Conservation (phyloP, 2,888 invertebrate species). For the Amiota communis region DNA sequence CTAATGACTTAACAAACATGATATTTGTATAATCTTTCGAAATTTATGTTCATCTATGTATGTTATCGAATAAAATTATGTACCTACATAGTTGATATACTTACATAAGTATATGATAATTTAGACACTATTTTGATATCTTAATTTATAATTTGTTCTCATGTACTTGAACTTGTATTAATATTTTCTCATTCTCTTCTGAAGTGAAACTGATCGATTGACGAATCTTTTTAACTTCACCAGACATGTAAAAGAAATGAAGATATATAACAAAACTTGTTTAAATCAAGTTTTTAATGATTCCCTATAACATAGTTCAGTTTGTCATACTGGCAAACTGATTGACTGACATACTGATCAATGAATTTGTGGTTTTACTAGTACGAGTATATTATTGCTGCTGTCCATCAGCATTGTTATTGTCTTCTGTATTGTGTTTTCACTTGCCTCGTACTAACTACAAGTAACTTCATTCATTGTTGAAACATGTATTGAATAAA, state of each 20-base stretch:
- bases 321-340: slow-evolving; percentile 2
- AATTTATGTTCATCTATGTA: too few relatives aligned
- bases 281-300: slow-evolving; percentile 53
- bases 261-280: slow-evolving; percentile 44
- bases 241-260: slow-evolving; percentile 21
- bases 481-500: slow-evolving; percentile 47
- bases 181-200: slow-evolving; percentile 47
- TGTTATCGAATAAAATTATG: too few relatives aligned
- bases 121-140: too few relatives aligned
- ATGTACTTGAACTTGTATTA: slow-evolving; percentile 64
- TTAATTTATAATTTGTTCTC: slow-evolving; percentile 49
- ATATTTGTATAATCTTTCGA: too few relatives aligned
- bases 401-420: slow-evolving; percentile 40
- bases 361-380: slow-evolving; percentile 50
- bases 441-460: slow-evolving; percentile 15
- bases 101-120: too few relatives aligned
- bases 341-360: slow-evolving; percentile 46
- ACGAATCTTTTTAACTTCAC: slow-evolving; percentile 6
- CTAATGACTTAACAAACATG: too few relatives aligned
- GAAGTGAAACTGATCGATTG: slow-evolving; percentile 37
- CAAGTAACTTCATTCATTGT: slow-evolving; percentile 61
- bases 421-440: slow-evolving; percentile 43
- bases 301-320: slow-evolving; percentile 43
- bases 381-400: slow-evolving; percentile 38
- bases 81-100: too few relatives aligned